Conservation (phyloP, 2,888 invertebrate genomes). For the Rugalucina vietnamica region DNA sequence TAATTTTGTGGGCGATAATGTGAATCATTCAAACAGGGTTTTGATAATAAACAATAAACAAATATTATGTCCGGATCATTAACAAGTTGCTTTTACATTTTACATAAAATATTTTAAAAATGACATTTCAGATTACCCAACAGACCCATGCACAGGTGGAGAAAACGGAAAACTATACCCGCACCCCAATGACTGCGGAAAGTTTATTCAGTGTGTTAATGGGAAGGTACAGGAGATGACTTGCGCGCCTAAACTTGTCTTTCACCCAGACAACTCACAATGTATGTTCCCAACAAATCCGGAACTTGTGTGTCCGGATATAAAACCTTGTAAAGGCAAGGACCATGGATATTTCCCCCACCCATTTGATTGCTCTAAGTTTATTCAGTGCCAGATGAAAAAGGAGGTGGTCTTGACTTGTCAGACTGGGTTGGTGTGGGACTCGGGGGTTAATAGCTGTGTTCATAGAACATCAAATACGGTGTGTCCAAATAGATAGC, state of each 20-base stretch:
- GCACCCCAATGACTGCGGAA: constrained; percentile 65
- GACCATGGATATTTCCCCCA: constrained; percentile 73
- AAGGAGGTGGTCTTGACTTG: constrained; percentile 65
- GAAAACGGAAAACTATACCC: constrained; percentile 58
- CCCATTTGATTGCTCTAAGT: constrained; percentile 72
- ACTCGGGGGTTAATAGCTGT: constrained; percentile 68
- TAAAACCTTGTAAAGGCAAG: constrained; percentile 66
- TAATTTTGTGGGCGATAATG: too few relatives aligned
- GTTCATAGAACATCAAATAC: constrained; percentile 48
- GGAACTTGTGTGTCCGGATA: constrained; percentile 68
- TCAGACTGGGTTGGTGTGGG: constrained; percentile 66
- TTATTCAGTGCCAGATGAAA: constrained; percentile 71
- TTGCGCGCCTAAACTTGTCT: constrained; percentile 66
- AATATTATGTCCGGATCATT: too few relatives aligned
- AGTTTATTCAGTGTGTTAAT: constrained; percentile 70
- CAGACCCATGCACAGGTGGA: constrained; percentile 59
- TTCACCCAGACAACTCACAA: constrained; percentile 62
- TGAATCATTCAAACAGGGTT: too few relatives aligned
- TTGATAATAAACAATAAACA: too few relatives aligned
- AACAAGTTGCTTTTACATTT: too few relatives aligned
- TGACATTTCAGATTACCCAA: constrained; percentile 62
- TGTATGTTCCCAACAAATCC: constrained; percentile 64
- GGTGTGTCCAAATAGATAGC: constrained; percentile 40
- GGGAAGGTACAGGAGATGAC: constrained; percentile 55
- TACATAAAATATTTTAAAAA: too few relatives aligned